A percentile compares a stretch with the other conserved stretches of the same genome.
These are phyloP conservation scores for Rhinogobius similis DNA, from an alignment of 2,113 vertebrate species.

Conservation along the genomic window DNA sequence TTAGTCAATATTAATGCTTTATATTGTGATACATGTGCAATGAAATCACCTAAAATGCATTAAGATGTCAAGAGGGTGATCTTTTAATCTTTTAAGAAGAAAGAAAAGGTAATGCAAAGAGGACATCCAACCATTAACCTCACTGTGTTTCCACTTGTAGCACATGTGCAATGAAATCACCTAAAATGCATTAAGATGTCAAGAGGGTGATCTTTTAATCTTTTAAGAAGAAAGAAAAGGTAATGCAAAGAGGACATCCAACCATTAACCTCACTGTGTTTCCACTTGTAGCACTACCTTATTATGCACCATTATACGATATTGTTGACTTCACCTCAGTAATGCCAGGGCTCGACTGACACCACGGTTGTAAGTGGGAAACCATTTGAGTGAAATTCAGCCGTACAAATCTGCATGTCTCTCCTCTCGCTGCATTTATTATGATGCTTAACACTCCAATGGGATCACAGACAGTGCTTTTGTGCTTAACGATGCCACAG, in stretches of 20 bases:
- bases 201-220: too few species aligned
- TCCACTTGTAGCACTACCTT: neutral
- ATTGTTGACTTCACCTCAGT: slow-evolving; percentile 24
- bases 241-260: slow-evolving; percentile 57
- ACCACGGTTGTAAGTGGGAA: slow-evolving; percentile 32
- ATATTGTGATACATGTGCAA: too few species aligned
- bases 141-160: too few species aligned
- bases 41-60: too few species aligned
- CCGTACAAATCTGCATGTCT: slow-evolving; percentile 24
- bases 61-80: too few species aligned
- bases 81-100: too few species aligned
- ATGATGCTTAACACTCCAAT: slow-evolving; percentile 20
- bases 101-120: slow-evolving; percentile 55
- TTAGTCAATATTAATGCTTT: too few species aligned
- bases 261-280: neutral
- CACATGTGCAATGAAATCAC: too few species aligned
- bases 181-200: too few species aligned
- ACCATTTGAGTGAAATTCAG: slow-evolving; percentile 22
- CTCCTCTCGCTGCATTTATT: slow-evolving; percentile 56
- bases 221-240: neutral
- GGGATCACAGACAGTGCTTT: slow-evolving; percentile 19
- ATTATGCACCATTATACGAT: neutral
- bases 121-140: neutral
- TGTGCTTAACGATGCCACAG: slow-evolving; percentile 38
- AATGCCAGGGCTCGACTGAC: slow-evolving; percentile 14